These are phyloP conservation scores for Amiota minor DNA, from an alignment of 2,888 invertebrate genomes.

Conservation along the genomic window DNA sequence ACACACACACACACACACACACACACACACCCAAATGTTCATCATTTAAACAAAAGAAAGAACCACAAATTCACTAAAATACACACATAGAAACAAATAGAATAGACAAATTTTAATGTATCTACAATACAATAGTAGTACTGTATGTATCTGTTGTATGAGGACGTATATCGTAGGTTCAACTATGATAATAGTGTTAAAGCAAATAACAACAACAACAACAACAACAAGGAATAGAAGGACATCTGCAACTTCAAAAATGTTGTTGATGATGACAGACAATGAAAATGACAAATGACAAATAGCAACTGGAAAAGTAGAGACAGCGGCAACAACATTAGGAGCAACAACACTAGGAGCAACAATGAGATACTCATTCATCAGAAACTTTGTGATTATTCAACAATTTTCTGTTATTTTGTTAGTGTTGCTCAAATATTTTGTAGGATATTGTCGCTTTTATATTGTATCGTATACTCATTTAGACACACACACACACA, in stretches of 20 bases:
- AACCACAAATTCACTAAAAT: not conserved
- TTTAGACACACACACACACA: not conserved
- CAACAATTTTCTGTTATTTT: conserved; percentile 38
- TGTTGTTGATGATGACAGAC: not conserved
- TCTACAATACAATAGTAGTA: too few species aligned
- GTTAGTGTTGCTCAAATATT: conserved; percentile 9
- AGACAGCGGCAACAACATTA: not conserved
- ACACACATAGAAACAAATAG: not conserved
- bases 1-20: conserved; percentile 13
- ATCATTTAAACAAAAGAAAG: not conserved
- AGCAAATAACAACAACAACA: conserved; percentile 5
- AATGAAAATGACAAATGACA: conserved; percentile 8
- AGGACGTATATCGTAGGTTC: not conserved
- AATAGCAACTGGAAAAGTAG: not conserved
- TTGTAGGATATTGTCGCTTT: not conserved
- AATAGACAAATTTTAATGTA: not conserved
- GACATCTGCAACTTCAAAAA: not conserved
- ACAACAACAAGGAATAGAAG: not conserved
- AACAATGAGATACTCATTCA: not conserved
- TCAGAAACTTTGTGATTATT: conserved; percentile 63
- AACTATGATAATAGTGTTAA: conserved; percentile 18
- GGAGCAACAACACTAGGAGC: not conserved
- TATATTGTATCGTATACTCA: conserved; percentile 4
- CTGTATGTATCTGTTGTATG: too few species aligned
- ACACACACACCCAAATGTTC: not conserved